Evolutionary conservation across 92 coral and sea anemone genomes (phyloP).

Genomic region (Galaxea fascicularis): DNA sequence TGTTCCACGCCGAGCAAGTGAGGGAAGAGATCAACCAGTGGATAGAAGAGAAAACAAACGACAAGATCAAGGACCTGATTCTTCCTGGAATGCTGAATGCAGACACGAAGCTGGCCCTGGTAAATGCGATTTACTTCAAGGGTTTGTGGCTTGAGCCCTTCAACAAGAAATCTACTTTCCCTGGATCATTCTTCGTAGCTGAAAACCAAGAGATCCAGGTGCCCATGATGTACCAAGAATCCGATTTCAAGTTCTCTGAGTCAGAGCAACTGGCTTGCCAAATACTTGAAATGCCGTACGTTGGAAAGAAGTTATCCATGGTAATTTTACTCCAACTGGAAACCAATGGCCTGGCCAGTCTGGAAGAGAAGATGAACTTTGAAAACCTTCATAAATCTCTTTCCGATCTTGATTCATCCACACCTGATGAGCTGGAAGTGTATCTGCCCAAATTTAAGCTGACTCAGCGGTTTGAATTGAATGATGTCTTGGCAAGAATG

Average conservation of each 20-base stretch:
- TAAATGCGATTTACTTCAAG: constrained; percentile 91
- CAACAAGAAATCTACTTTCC: constrained; percentile 43
- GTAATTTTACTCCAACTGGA: constrained; percentile 73
- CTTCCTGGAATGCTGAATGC: constrained; percentile 75
- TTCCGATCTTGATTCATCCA: constrained; percentile 43
- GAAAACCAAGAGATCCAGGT: constrained; percentile 55
- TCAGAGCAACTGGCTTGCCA: constrained; percentile 68
- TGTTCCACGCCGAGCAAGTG: constrained; percentile 60
- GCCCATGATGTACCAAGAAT: constrained; percentile 73
- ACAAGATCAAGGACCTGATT: constrained; percentile 81
- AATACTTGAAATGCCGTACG: constrained; percentile 81
- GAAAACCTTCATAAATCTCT: constrained; percentile 58
- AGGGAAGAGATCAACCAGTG: constrained; percentile 80
- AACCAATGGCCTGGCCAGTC: constrained; percentile 71
- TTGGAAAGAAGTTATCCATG: constrained; percentile 77
- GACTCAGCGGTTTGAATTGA: constrained; percentile 77
- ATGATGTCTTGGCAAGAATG: constrained; percentile 64
- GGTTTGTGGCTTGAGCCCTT: constrained; percentile 86
- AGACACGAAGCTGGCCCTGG: constrained; percentile 74
- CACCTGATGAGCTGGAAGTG: constrained; percentile 63
- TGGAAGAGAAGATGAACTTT: constrained; percentile 67
- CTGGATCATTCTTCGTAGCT: constrained; percentile 59
- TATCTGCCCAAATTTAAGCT: constrained; percentile 84
- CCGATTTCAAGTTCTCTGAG: constrained; percentile 59
- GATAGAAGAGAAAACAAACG: constrained; percentile 84